Percentiles rank a stretch among this genome's conserved stretches.
phyloP scores from a whole-genome alignment of 2,797 vertebrate genomes.

The Ctenochaetus hawaiiensis region DNA sequence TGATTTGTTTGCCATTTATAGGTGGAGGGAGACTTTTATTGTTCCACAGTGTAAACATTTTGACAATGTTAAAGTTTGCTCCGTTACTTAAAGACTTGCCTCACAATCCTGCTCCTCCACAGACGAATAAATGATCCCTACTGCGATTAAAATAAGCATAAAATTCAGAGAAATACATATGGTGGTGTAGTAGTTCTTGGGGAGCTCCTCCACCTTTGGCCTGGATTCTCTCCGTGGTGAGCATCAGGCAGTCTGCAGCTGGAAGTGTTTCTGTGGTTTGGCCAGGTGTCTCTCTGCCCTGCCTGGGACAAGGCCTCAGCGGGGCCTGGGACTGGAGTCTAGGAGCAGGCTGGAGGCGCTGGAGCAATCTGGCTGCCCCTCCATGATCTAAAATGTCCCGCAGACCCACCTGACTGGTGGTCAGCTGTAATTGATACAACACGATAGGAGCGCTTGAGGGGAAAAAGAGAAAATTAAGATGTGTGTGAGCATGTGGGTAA shows the following conservation, averaged over 20 bases:
- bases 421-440: slow-evolving; percentile 82
- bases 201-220: slow-evolving; percentile 83
- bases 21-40: slow-evolving; percentile 39
- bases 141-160: slow-evolving; percentile 52
- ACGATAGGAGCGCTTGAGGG: slow-evolving; percentile 69
- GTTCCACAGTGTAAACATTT: slow-evolving; percentile 35
- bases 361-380: slow-evolving; percentile 74
- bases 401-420: slow-evolving; percentile 82
- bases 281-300: slow-evolving; percentile 83
- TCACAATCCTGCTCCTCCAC: not conserved
- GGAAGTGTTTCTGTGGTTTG: slow-evolving; percentile 85
- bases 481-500: slow-evolving; percentile 73
- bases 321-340: slow-evolving; percentile 76
- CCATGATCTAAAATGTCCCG: slow-evolving; percentile 75
- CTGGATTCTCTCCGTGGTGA: slow-evolving; percentile 82
- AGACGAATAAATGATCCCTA: slow-evolving; percentile 15
- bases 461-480: slow-evolving; percentile 72
- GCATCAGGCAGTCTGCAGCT: slow-evolving; percentile 84
- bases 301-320: slow-evolving; percentile 79
- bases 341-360: slow-evolving; percentile 69
- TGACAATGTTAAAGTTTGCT: slow-evolving; percentile 28
- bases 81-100: slow-evolving; percentile 1
- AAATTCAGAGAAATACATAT: slow-evolving; percentile 52
- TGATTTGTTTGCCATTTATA: slow-evolving; percentile 27
- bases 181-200: slow-evolving; percentile 54